Conservation (phyloP, 2,888 invertebrate genomes). For the Campopleginae sp. region DNA sequence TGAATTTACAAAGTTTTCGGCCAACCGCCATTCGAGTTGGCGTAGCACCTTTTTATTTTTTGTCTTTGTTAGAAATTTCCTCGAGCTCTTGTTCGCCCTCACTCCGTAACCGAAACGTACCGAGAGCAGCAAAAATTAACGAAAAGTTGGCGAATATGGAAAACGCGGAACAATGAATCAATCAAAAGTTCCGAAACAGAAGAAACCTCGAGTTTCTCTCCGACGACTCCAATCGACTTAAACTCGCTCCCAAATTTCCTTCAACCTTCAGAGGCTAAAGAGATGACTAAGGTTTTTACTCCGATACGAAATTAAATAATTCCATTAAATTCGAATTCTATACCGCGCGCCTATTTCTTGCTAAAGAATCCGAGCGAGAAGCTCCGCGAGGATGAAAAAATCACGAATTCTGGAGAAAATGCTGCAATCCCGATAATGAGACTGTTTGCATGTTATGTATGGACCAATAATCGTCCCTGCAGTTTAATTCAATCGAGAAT, state of each 20-base stretch:
- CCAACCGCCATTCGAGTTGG: constrained; percentile 15
- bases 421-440: constrained; percentile 22
- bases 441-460: neutral
- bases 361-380: neutral
- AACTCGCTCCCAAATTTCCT: neutral
- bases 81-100: neutral
- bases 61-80: neutral
- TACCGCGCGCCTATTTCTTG: neutral
- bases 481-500: too few species aligned
- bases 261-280: neutral
- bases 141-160: neutral
- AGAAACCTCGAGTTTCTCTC: neutral
- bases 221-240: neutral
- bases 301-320: neutral
- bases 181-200: neutral
- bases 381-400: neutral
- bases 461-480: too few species aligned
- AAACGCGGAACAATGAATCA: neutral
- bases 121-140: too few species aligned
- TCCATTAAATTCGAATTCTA: constrained; percentile 12
- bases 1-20: neutral
- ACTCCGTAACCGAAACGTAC: too few species aligned
- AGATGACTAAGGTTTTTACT: neutral
- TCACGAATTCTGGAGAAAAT: constrained; percentile 1
- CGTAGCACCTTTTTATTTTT: constrained; percentile 19